These are phyloP conservation scores for Brachionus calyciflorus DNA, from an alignment of 1,140 invertebrate species.

Conservation along the genomic window DNA sequence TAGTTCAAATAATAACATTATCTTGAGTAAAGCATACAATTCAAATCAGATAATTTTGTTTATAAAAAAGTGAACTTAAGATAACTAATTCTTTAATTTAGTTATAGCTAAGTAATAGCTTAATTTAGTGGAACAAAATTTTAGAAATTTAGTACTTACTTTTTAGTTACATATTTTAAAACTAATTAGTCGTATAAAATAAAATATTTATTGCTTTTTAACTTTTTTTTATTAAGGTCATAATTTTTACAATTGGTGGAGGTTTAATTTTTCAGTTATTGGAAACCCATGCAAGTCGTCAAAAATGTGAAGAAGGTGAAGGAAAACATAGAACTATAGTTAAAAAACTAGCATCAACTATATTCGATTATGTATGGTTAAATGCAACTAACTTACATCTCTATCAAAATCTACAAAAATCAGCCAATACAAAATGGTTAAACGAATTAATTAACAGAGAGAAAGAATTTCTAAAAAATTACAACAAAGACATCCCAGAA, in stretches of 20 bases:
- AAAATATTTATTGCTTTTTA: neutral
- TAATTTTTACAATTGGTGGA: conserved; percentile 84
- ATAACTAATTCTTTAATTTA: no score
- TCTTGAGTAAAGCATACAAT: no score
- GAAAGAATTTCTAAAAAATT: neutral
- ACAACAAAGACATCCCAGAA: neutral
- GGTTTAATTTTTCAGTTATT: conserved; percentile 87
- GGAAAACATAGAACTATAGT: conserved; percentile 11
- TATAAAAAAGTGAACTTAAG: no score
- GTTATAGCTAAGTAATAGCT: no score
- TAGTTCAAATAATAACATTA: no score
- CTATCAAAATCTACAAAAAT: no score
- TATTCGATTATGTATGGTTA: conserved; percentile 41
- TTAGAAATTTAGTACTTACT: no score
- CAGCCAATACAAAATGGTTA: neutral
- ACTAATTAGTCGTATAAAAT: no score
- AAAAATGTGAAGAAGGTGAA: conserved; percentile 48
- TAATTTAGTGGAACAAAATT: no score
- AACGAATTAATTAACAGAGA: neutral
- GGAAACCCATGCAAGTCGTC: conserved; percentile 71
- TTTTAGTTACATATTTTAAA: no score
- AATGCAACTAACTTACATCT: neutral
- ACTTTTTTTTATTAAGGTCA: conserved; percentile 51
- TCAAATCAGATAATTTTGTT: no score
- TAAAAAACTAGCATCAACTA: neutral